phyloP scores from a whole-genome alignment of 2,113 vertebrate genomes.

The Microcebus jonahi region DNA sequence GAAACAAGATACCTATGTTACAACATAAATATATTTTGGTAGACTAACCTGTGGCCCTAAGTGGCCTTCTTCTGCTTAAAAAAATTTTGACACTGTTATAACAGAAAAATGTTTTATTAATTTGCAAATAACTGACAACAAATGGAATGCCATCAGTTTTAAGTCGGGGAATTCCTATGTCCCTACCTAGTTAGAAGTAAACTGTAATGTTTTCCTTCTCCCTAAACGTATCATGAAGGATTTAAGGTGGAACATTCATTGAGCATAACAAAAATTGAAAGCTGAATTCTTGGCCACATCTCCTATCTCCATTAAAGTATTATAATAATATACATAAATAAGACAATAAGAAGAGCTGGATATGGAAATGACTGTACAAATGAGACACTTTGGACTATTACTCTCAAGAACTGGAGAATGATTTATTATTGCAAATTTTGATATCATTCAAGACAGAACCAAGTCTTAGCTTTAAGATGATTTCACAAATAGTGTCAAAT shows the following conservation, averaged over 20 bases:
- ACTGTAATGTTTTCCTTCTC: neutral
- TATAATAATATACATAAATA: neutral
- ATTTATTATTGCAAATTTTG: neutral
- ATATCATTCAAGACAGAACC: neutral
- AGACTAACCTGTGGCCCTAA: neutral
- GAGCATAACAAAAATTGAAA: neutral
- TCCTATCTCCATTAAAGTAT: neutral
- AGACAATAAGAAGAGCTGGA: neutral
- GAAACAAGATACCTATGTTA: neutral
- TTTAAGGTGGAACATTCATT: neutral
- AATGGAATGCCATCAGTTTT: neutral
- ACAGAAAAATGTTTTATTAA: neutral
- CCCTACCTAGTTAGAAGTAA: neutral
- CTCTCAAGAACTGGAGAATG: neutral
- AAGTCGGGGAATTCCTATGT: neutral
- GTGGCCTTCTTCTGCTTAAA: neutral
- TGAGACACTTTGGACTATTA: neutral
- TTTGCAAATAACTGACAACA: neutral
- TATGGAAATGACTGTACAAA: neutral
- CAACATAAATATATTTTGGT: neutral
- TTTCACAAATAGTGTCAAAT: conserved; percentile 41
- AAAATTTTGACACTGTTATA: neutral
- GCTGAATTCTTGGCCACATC: neutral
- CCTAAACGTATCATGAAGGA: neutral
- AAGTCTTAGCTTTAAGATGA: conserved; percentile 12